A percentile compares a stretch with the other conserved stretches of the same genome.
Conservation (phyloP, 2,888 invertebrate species). For the Agrypnus murinus region DNA sequence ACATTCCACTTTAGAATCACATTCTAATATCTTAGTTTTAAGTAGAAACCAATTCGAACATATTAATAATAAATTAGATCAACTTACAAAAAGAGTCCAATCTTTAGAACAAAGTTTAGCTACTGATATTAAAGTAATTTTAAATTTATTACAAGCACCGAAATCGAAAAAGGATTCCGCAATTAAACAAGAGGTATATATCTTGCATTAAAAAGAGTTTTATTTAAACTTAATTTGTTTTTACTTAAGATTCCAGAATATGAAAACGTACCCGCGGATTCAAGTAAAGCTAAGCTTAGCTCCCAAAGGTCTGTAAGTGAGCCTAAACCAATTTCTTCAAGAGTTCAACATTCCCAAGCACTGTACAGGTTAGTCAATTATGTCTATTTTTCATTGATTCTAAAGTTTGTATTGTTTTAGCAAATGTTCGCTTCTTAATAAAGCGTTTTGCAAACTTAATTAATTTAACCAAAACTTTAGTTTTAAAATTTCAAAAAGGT, state of each 20-base stretch:
- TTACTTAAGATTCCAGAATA: slow-evolving; percentile 67
- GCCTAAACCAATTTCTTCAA: slow-evolving; percentile 70
- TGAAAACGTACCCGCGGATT: slow-evolving; percentile 67
- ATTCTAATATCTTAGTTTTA: slow-evolving; percentile 68
- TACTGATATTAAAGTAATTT: slow-evolving; percentile 82
- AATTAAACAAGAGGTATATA: slow-evolving; percentile 47
- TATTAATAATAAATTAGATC: slow-evolving; percentile 80
- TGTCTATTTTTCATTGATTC: too few relatives aligned
- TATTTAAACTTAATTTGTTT: too few relatives aligned
- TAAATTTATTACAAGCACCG: slow-evolving; percentile 68
- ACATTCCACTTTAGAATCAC: slow-evolving; percentile 66
- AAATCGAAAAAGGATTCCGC: slow-evolving; percentile 47
- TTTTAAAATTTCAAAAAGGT: too few relatives aligned
- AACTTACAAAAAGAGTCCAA: slow-evolving; percentile 80
- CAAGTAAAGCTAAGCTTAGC: slow-evolving; percentile 64
- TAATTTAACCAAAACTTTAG: too few relatives aligned
- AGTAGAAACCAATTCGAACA: slow-evolving; percentile 71
- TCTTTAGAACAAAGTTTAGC: slow-evolving; percentile 83
- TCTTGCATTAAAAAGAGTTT: too few relatives aligned
- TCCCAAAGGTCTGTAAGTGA: slow-evolving; percentile 71
- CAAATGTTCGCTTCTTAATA: too few relatives aligned
- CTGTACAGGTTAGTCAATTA: slow-evolving; percentile 70
- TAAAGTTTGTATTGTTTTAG: too few relatives aligned
- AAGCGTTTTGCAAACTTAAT: too few relatives aligned
- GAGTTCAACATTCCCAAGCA: slow-evolving; percentile 68